These are phyloP conservation scores for Phocides pigmalion DNA, from an alignment of 1,140 invertebrate genomes.

Conservation along the genomic window DNA sequence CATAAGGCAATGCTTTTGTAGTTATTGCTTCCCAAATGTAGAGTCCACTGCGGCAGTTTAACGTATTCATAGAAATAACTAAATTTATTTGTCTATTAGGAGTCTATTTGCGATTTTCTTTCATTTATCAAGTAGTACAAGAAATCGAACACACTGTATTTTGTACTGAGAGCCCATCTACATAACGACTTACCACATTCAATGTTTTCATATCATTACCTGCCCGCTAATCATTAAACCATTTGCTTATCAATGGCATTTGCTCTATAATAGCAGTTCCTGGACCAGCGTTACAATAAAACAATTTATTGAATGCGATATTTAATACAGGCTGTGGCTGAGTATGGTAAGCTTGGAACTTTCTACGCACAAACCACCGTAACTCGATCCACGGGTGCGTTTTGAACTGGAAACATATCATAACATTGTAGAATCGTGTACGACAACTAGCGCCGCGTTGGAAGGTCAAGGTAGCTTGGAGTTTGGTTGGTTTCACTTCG, in stretches of 20 bases:
- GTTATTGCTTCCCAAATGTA: no score
- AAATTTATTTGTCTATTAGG: neutral
- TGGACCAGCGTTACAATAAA: conserved; percentile 34
- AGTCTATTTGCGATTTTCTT: neutral
- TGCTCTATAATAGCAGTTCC: conserved; percentile 29
- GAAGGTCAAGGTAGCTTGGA: conserved; percentile 49
- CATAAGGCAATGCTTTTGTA: no score
- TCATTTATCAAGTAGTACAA: conserved; percentile 5
- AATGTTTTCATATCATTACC: conserved; percentile 30
- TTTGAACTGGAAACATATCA: conserved; percentile 31
- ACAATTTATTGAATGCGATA: conserved; percentile 61
- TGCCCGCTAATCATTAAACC: conserved; percentile 28
- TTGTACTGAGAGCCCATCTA: conserved; percentile 3
- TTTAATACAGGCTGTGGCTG: conserved; percentile 55
- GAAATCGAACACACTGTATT: conserved; percentile 18
- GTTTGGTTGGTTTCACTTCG: conserved; percentile 56
- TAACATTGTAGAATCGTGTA: conserved; percentile 1
- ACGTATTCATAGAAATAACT: no score
- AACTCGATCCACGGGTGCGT: conserved; percentile 40
- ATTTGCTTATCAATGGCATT: conserved; percentile 31
- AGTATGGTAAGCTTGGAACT: conserved; percentile 59
- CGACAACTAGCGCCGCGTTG: conserved; percentile 38
- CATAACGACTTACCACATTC: conserved; percentile 11
- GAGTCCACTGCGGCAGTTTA: no score
- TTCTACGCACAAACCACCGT: conserved; percentile 57